Percentiles rank a stretch among this genome's conserved stretches.
Evolutionary conservation across 2,113 vertebrate genomes (phyloP).

Genomic region (Oncorhynchus masou): DNA sequence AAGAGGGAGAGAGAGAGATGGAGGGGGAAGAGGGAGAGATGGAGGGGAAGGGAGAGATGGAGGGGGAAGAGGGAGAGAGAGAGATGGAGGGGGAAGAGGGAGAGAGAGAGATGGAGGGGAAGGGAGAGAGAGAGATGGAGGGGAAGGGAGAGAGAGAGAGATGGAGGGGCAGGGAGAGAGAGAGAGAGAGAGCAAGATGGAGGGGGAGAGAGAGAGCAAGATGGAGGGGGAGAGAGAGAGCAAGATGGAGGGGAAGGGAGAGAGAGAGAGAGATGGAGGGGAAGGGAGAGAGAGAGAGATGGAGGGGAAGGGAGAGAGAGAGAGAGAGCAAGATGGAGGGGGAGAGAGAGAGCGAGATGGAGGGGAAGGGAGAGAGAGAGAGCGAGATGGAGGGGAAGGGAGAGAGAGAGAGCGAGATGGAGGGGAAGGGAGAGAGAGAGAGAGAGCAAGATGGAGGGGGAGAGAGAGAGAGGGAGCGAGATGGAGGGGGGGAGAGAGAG

Average conservation of each 20-base stretch:
- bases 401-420: no score
- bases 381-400: no score
- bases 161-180: neutral
- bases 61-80: no score
- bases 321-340: no score
- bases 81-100: neutral
- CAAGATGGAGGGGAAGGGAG: neutral
- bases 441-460: no score
- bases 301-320: no score
- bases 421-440: neutral
- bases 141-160: neutral
- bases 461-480: neutral
- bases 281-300: no score
- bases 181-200: neutral
- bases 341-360: slow-evolving; percentile 7
- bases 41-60: no score
- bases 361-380: no score
- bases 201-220: neutral
- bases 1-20: slow-evolving; percentile 30
- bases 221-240: slow-evolving; percentile 35
- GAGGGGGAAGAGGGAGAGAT: no score
- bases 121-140: no score
- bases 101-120: neutral
- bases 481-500: neutral
- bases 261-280: no score